Evolutionary conservation across 2,797 vertebrate genomes (phyloP).

Genomic region (Cyclura pinguis): DNA sequence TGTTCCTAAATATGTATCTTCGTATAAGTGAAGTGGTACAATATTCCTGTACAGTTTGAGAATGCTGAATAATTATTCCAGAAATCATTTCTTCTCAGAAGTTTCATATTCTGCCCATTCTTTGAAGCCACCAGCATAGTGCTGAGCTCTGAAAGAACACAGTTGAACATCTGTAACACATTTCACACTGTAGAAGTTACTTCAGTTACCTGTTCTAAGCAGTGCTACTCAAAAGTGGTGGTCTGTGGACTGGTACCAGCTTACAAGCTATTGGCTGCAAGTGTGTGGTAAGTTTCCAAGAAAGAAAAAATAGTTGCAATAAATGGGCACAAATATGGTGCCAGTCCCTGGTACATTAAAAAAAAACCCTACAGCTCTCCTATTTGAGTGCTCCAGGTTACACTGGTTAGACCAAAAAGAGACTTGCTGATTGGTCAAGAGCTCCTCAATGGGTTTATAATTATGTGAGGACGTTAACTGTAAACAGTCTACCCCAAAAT

Average conservation of each 20-base stretch:
- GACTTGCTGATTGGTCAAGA: not conserved
- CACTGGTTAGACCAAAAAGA: not conserved
- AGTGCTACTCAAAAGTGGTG: not conserved
- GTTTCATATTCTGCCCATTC: conserved; percentile 88
- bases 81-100: conserved; percentile 72
- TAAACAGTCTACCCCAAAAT: not conserved
- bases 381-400: not conserved
- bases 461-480: not conserved
- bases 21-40: not conserved
- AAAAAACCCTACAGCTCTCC: no score
- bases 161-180: conserved; percentile 42
- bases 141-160: conserved; percentile 83
- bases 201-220: not conserved
- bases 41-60: not conserved
- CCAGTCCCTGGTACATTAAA: no score
- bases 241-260: no score
- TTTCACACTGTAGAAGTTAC: not conserved
- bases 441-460: not conserved
- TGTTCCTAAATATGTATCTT: not conserved
- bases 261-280: no score
- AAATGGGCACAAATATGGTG: no score
- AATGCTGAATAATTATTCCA: conserved; percentile 27
- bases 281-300: no score
- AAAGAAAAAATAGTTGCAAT: no score
- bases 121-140: conserved; percentile 92